Conservation (phyloP, 2,113 vertebrate species). For the Connochaetes taurinus region DNA sequence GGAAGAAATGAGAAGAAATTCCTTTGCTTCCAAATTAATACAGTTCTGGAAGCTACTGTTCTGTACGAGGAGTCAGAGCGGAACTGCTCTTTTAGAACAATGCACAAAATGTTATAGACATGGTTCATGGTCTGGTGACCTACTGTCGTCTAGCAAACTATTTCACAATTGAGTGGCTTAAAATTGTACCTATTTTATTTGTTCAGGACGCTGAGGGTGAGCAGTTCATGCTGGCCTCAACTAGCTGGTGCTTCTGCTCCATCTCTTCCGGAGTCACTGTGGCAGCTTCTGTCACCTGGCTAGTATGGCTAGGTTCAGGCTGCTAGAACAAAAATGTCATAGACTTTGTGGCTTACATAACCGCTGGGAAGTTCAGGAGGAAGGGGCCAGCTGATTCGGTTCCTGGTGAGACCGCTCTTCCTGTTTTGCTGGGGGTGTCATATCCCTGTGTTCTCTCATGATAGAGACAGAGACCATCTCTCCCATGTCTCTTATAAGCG, state of each 20-base stretch:
- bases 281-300: neutral
- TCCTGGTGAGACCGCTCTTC: neutral
- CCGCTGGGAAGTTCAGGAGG: neutral
- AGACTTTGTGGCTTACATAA: neutral
- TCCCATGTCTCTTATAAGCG: neutral
- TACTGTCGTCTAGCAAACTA: neutral
- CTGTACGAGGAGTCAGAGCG: neutral
- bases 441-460: neutral
- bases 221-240: neutral
- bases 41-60: neutral
- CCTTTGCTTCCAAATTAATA: neutral
- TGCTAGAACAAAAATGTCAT: neutral
- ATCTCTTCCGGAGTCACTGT: neutral
- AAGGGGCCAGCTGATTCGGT: neutral
- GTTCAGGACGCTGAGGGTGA: neutral
- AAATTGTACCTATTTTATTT: neutral
- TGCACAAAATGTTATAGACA: neutral
- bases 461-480: neutral
- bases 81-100: neutral
- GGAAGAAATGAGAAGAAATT: slow-evolving; percentile 29
- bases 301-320: neutral
- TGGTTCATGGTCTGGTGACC: neutral
- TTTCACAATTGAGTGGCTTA: neutral
- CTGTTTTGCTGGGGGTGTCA: neutral
- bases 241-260: neutral